Evolutionary conservation across 2,113 vertebrate species (phyloP).

Genomic region (Blennius ocellaris): DNA sequence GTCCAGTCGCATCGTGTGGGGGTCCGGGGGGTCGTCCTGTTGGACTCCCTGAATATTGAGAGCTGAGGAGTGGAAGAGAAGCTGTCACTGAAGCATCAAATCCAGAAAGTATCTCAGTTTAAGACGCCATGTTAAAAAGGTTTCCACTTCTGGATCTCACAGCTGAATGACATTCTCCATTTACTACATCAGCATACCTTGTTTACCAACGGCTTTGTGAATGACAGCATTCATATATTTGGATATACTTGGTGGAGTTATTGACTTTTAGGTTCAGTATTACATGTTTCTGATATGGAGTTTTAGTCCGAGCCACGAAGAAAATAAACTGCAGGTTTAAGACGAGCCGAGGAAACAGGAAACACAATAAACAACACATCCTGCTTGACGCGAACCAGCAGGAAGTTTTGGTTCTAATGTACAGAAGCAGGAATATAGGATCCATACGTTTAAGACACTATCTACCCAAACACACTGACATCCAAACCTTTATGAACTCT

Average conservation of each 20-base stretch:
- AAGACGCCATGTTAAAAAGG: too few relatives aligned
- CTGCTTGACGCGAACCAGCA: neutral
- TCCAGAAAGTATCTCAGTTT: too few relatives aligned
- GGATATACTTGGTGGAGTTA: too few relatives aligned
- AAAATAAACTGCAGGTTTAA: neutral
- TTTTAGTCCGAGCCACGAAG: neutral
- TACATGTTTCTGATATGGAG: neutral
- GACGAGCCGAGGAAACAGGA: neutral
- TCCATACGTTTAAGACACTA: neutral
- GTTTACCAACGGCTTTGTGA: too few relatives aligned
- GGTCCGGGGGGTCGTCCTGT: slow-evolving; percentile 89
- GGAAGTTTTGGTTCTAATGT: neutral
- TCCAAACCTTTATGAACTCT: neutral
- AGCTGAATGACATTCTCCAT: too few relatives aligned
- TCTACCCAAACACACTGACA: neutral
- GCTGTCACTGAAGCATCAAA: too few relatives aligned
- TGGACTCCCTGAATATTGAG: slow-evolving; percentile 88
- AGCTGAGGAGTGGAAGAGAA: slow-evolving; percentile 70
- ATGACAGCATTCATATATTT: too few relatives aligned
- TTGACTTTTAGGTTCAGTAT: neutral
- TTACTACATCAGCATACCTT: too few relatives aligned
- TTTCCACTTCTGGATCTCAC: too few relatives aligned
- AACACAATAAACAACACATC: neutral
- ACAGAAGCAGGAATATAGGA: slow-evolving; percentile 1
- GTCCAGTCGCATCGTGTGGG: slow-evolving; percentile 91